Percentiles rank a stretch among this genome's conserved stretches.
Evolutionary conservation across 1,140 invertebrate species (phyloP).

Genomic region (Hypothenemus hampei): DNA sequence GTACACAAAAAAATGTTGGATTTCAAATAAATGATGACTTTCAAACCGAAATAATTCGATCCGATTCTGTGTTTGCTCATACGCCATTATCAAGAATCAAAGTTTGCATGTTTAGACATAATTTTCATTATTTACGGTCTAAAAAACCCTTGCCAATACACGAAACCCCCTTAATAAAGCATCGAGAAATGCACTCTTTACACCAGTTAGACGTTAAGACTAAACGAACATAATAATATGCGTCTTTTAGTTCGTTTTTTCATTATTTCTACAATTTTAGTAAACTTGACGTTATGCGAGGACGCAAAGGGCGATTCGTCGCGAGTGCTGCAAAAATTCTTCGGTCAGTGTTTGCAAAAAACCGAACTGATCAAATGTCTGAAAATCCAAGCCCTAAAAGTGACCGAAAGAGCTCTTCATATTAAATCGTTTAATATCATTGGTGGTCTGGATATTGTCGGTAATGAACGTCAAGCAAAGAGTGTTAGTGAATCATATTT

Average conservation of each 20-base stretch:
- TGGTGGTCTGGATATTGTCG: conserved; percentile 55
- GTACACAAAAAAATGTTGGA: too few relatives aligned
- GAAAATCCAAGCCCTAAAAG: conserved; percentile 59
- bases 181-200: not conserved
- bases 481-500: conserved; percentile 8
- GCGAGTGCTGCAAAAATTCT: conserved; percentile 10
- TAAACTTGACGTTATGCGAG: not conserved
- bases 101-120: conserved; percentile 17
- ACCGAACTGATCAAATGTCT: conserved; percentile 61
- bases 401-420: conserved; percentile 57
- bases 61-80: too few relatives aligned
- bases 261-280: not conserved
- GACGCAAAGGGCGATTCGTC: not conserved
- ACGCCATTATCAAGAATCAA: not conserved
- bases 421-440: conserved; percentile 57
- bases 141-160: conserved; percentile 16
- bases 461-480: conserved; percentile 21
- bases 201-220: conserved; percentile 1
- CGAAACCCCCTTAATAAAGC: conserved; percentile 24
- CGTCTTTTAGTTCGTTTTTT: not conserved
- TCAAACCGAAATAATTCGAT: too few relatives aligned
- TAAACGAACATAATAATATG: not conserved
- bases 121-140: conserved; percentile 26
- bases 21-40: too few relatives aligned
- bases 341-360: conserved; percentile 54